phyloP scores from a whole-genome alignment of 2,888 invertebrate species.

The Ariolimax columbianus region DNA sequence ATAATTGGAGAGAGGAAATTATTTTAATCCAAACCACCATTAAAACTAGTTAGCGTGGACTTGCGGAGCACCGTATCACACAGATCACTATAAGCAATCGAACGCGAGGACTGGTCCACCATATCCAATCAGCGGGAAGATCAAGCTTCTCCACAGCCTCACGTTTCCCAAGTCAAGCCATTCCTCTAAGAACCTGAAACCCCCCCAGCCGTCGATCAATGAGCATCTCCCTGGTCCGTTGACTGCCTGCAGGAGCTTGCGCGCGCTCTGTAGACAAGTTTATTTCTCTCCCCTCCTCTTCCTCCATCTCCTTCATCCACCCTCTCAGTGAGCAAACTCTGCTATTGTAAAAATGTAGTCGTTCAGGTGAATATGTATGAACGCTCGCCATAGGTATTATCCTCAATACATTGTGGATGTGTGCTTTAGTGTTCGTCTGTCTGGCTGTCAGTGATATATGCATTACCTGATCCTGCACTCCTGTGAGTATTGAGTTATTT shows the following conservation, averaged over 20 bases:
- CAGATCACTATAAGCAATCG: background rate
- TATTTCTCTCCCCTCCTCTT: background rate
- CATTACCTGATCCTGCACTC: background rate
- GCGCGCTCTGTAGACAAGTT: constrained; percentile 10
- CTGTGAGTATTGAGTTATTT: background rate
- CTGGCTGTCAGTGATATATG: background rate
- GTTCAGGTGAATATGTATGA: too few relatives aligned
- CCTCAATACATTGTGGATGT: background rate
- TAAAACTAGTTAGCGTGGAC: too few relatives aligned
- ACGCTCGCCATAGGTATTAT: background rate
- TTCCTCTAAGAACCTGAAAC: too few relatives aligned
- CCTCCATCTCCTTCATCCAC: background rate
- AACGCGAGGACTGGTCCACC: background rate
- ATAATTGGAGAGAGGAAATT: too few relatives aligned
- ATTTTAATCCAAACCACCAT: too few relatives aligned
- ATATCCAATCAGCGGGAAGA: background rate
- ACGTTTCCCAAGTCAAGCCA: background rate
- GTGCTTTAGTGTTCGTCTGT: background rate
- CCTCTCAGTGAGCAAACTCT: background rate
- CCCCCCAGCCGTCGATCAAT: background rate
- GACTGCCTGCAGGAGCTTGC: background rate
- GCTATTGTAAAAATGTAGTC: background rate
- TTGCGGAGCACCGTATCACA: background rate
- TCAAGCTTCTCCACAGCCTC: background rate
- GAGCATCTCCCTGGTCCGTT: constrained; percentile 9